Base-by-base conservation (phyloP, 2,888 invertebrate genomes). In the Leucophenga maculata region DNA sequence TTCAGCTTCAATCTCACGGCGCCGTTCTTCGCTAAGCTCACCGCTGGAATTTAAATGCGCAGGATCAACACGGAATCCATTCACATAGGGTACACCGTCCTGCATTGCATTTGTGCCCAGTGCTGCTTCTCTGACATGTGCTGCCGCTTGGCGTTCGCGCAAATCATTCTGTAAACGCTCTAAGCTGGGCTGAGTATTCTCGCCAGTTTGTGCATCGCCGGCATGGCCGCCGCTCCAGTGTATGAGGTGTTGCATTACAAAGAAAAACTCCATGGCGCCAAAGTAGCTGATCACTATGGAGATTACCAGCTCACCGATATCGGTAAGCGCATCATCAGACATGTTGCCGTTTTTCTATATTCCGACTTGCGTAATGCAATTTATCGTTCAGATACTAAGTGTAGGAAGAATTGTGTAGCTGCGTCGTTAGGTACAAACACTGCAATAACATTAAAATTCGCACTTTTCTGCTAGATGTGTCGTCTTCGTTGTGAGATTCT, bases 261-360 rank as follows among this genome's bases (percentile, higher is more conserved):
- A 88, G 1, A 86, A 78, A 20, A 88, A 82, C 87, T 95, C 95
- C 78, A 93, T 85, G 32, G 93, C 91, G 73, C 95, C 95, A 74
- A 94, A 92, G 87, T 94, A 94, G 74, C 93, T 91, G 69, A 95
- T 91, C 74, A 95, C 89, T 80, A 94, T 89, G 65, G 95, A 94
- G 76, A 95, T 89, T 71, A 95, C 88, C 81, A 95, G 88, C 77
- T 94, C 90, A 85, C 95, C 95, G 93, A 95, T 93, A 85, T 85
- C 88, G 77, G 85, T 73, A 50, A 86, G 72, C 78, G 85, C 75
- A 71, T 86, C 46, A 6, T 64, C 46, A 20, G 32, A 44, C 46
- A 20, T 46, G 6, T 11, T 57, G 22, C 26, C 13, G 31, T 14
- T 31, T 64, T 67, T 64, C 48, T 64, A 46, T 55, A 32, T n/a